Percentiles rank a stretch among this genome's conserved stretches.
These are phyloP conservation scores for Semibalanus balanoides DNA, from an alignment of 1,140 invertebrate species.

Conservation along the genomic window DNA sequence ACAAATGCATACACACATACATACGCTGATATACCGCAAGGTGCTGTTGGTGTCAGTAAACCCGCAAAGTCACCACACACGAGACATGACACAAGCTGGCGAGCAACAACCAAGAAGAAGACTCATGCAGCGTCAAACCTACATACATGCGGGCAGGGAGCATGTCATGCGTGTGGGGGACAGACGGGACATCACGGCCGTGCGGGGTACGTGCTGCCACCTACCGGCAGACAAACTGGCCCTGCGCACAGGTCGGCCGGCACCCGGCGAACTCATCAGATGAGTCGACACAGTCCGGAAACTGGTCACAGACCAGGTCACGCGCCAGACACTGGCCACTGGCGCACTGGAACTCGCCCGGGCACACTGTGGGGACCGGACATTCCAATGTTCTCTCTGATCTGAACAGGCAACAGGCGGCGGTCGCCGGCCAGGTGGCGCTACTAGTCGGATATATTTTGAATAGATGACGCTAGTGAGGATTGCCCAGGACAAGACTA, in stretches of 20 bases:
- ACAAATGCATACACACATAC: too few relatives aligned
- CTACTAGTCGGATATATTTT: background rate
- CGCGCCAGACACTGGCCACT: slow-evolving; percentile 50
- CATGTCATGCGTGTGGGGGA: background rate
- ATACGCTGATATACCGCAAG: background rate
- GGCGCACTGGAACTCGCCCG: slow-evolving; percentile 43
- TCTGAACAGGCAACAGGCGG: background rate
- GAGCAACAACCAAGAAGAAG: background rate
- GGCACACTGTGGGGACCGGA: slow-evolving; percentile 30
- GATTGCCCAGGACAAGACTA: too few relatives aligned
- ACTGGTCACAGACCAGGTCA: slow-evolving; percentile 49
- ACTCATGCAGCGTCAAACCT: background rate
- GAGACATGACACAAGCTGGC: background rate
- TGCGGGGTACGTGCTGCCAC: slow-evolving; percentile 29
- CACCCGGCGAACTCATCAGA: slow-evolving; percentile 46
- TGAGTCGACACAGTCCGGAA: slow-evolving; percentile 49
- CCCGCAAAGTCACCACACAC: background rate
- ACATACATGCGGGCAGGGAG: background rate
- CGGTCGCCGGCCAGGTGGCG: too few relatives aligned
- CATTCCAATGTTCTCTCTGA: background rate
- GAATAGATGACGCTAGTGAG: background rate
- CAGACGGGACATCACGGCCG: slow-evolving; percentile 21
- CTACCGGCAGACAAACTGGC: slow-evolving; percentile 47
- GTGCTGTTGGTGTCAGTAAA: background rate
- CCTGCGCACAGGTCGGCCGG: slow-evolving; percentile 39